These are phyloP conservation scores for Acanthoscelides obtectus DNA, from an alignment of 2,888 invertebrate species.

Conservation along the genomic window DNA sequence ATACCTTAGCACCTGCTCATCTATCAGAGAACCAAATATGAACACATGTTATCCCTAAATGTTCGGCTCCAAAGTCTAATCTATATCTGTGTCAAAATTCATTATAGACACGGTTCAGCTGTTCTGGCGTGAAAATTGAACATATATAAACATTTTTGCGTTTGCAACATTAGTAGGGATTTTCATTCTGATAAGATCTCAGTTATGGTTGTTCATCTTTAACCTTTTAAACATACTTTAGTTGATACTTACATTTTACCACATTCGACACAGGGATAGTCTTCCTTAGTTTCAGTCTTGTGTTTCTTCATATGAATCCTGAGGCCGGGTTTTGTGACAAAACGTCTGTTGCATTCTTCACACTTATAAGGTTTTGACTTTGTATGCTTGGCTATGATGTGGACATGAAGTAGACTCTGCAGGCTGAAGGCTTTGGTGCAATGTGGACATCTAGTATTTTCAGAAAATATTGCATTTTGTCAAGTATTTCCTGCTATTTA, in stretches of 20 bases:
- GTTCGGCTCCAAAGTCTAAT: too few species aligned
- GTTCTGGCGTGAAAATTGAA: too few species aligned
- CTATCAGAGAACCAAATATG: too few species aligned
- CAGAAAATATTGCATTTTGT: not conserved
- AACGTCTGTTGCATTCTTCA: constrained; percentile 46
- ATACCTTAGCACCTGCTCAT: too few species aligned
- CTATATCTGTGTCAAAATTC: too few species aligned
- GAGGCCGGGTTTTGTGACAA: constrained; percentile 48
- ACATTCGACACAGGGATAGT: constrained; percentile 46
- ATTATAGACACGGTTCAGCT: too few species aligned
- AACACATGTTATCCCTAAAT: too few species aligned
- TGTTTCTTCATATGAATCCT: constrained; percentile 49
- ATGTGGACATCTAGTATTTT: constrained; percentile 50
- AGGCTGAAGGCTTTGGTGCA: constrained; percentile 54
- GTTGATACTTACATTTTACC: constrained; percentile 43
- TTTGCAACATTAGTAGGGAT: too few species aligned
- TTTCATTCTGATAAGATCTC: not conserved
- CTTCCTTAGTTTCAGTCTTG: constrained; percentile 45
- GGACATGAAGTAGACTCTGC: constrained; percentile 52
- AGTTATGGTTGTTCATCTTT: not conserved
- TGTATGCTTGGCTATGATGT: constrained; percentile 51
- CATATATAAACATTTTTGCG: too few species aligned
- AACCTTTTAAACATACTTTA: not conserved
- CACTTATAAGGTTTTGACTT: constrained; percentile 47
- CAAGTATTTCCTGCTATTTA: constrained; percentile 5